Percentiles rank a stretch among this genome's conserved stretches.
Conservation (phyloP, 2,797 vertebrate genomes). For the Urosaurus nigricauda region DNA sequence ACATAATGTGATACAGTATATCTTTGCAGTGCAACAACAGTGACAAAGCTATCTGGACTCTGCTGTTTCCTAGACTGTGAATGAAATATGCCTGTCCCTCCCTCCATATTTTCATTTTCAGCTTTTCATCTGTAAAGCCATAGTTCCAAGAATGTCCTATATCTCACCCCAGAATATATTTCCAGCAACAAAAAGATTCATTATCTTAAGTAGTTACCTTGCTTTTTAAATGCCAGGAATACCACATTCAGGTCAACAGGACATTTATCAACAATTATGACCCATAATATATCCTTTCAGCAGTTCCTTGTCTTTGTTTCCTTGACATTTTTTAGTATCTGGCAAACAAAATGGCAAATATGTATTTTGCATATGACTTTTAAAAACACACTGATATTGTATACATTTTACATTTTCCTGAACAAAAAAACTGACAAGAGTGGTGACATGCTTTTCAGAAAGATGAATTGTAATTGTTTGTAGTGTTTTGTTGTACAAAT, state of each 20-base stretch:
- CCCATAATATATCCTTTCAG: neutral
- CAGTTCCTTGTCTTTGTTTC: too few relatives aligned
- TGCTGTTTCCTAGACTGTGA: neutral
- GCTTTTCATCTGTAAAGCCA: neutral
- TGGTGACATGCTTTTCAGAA: neutral
- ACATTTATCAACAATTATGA: too few relatives aligned
- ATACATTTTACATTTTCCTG: neutral
- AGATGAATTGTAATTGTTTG: neutral
- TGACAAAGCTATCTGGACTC: neutral
- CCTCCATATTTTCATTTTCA: slow-evolving; percentile 5
- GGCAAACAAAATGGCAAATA: neutral
- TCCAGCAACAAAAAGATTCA: neutral
- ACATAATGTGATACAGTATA: slow-evolving; percentile 1
- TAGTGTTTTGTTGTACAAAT: neutral
- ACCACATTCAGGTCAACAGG: neutral
- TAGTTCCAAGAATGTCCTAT: neutral
- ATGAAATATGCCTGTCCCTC: neutral
- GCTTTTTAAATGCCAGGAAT: neutral
- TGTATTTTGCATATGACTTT: neutral
- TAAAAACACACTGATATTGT: neutral
- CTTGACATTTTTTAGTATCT: neutral
- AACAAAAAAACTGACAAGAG: neutral
- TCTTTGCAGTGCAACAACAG: neutral
- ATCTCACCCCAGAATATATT: neutral
- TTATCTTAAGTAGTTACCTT: neutral